These are phyloP conservation scores for Eristalinus aeneus DNA, from an alignment of 2,888 invertebrate species.

Conservation along the genomic window DNA sequence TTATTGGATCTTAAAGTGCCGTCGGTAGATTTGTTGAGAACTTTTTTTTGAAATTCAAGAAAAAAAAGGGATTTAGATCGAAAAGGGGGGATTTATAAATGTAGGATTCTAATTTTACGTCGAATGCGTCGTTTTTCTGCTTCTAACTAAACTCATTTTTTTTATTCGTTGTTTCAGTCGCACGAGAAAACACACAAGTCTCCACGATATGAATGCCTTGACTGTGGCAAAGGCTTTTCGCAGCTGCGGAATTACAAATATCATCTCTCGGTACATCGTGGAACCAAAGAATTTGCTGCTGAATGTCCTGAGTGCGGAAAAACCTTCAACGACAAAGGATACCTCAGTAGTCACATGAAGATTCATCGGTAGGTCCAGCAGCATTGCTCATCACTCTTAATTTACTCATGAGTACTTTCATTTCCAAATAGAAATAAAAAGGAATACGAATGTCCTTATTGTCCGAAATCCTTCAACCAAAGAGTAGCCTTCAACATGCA, in stretches of 20 bases:
- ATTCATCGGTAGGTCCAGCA: slow-evolving; percentile 84
- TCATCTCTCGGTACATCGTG: slow-evolving; percentile 90
- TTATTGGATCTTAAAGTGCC: slow-evolving; percentile 7
- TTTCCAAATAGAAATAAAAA: slow-evolving; percentile 84
- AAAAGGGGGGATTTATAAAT: too few species aligned
- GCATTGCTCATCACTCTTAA: neutral
- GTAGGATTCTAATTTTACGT: too few species aligned
- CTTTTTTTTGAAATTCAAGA: neutral
- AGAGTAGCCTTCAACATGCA: slow-evolving; percentile 94
- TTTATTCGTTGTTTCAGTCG: slow-evolving; percentile 73
- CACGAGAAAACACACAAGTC: slow-evolving; percentile 80
- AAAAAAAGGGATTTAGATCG: neutral
- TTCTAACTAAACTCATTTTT: neutral
- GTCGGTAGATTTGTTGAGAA: slow-evolving; percentile 13
- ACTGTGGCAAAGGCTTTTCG: slow-evolving; percentile 91
- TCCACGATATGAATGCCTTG: slow-evolving; percentile 85
- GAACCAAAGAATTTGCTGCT: slow-evolving; percentile 89
- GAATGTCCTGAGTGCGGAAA: slow-evolving; percentile 89
- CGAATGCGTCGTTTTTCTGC: too few species aligned
- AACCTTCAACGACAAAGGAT: slow-evolving; percentile 91
- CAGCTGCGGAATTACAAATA: slow-evolving; percentile 92
- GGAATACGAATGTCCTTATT: slow-evolving; percentile 90
- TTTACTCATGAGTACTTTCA: neutral
- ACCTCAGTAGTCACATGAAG: slow-evolving; percentile 92
- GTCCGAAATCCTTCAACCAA: slow-evolving; percentile 92